phyloP scores from a whole-genome alignment of 2,888 invertebrate genomes.

The Cabera pusaria region DNA sequence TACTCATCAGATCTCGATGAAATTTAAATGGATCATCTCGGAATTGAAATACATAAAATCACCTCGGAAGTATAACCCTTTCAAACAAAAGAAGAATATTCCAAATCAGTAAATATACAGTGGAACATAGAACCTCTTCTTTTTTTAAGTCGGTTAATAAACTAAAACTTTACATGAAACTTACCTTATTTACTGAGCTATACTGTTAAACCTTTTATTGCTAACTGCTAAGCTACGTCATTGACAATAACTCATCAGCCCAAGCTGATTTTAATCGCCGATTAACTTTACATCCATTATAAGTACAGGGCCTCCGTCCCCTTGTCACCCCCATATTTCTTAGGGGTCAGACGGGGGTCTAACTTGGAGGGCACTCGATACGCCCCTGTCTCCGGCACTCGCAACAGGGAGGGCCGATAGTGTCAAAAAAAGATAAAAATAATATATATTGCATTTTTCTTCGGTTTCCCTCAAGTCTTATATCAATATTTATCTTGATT shows the following conservation, averaged over 20 bases:
- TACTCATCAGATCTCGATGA: too few species aligned
- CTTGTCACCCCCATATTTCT: conserved; percentile 60
- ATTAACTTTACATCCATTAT: conserved; percentile 41
- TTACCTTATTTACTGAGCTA: too few species aligned
- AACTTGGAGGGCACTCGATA: conserved; percentile 70
- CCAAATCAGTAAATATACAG: too few species aligned
- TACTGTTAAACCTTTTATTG: background rate
- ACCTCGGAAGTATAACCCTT: too few species aligned
- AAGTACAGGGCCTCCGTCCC: conserved; percentile 38
- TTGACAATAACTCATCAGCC: conserved; percentile 11
- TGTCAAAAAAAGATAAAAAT: conserved; percentile 83
- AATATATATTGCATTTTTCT: conserved; percentile 74
- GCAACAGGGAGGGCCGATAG: conserved; percentile 73
- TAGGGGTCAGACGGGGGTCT: conserved; percentile 62
- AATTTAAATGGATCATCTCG: too few species aligned
- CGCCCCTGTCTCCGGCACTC: conserved; percentile 74
- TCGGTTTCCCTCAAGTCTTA: conserved; percentile 11
- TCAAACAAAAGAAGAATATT: too few species aligned
- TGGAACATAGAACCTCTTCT: too few species aligned
- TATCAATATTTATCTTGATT: conserved; percentile 10
- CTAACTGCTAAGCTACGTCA: too few species aligned
- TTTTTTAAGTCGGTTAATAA: too few species aligned
- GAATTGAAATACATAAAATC: too few species aligned
- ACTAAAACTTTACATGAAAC: too few species aligned
- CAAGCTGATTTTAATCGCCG: conserved; percentile 33